Conservation (phyloP, 1,140 invertebrate species). For the Pseudachorutes palmiensis region DNA sequence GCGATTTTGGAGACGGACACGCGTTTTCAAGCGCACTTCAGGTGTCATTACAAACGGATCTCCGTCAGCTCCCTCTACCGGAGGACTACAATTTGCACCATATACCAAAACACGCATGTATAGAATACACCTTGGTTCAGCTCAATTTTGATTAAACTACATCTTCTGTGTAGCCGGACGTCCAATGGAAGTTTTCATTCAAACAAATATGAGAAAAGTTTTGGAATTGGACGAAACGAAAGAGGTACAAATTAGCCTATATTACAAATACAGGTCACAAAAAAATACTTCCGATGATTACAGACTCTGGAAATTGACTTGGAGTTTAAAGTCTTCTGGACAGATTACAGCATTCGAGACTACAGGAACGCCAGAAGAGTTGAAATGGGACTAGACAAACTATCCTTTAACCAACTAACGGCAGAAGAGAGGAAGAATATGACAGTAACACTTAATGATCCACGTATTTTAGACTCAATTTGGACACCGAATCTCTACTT, state of each 20-base stretch:
- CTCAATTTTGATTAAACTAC: neutral
- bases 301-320: conserved; percentile 1
- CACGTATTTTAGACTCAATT: conserved; percentile 5
- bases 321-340: conserved; percentile 8
- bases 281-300: neutral
- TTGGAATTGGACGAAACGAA: conserved; percentile 15
- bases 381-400: neutral
- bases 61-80: no score
- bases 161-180: neutral
- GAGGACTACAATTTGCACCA: neutral
- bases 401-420: conserved; percentile 7
- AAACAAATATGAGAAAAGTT: conserved; percentile 1
- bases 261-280: no score
- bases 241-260: no score
- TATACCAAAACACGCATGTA: neutral
- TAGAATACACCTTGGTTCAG: neutral
- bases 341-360: conserved; percentile 8
- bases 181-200: conserved; percentile 5
- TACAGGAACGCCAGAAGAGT: neutral
- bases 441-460: conserved; percentile 15
- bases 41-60: no score
- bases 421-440: neutral
- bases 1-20: no score
- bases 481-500: conserved; percentile 15
- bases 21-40: no score